Evolutionary conservation across 2,888 invertebrate species (phyloP), one percentile per base, ranked within the genome.

Genomic region (Lasioglossum pauxillum): DNA sequence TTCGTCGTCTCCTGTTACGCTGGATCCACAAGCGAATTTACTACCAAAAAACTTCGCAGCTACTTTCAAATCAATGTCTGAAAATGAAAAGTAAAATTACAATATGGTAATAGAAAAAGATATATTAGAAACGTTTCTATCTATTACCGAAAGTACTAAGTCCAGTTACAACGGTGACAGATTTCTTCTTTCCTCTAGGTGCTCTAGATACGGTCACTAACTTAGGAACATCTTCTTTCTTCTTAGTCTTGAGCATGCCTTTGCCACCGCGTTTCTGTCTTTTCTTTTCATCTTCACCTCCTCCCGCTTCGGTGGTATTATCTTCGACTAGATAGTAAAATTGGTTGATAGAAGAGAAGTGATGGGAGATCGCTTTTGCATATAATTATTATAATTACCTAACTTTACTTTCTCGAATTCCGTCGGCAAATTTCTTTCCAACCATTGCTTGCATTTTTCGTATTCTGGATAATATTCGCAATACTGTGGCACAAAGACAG

Each of bases 21-120:
- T 99, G 12, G 99, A 99, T n/a, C 99, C 99, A 96, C 99, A 99
- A 8, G 99, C 99, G 96, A 99, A 99, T 95, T 98, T 98, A 82
- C 98, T 98, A 67, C 99, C 99, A 96, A 99, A 99, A 95, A 98
- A 99, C 95, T 99, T 99, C 49, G 99, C 98, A 80, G 99, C 99
- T 88, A 98, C 98, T 96, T 99, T 99, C 85, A 99, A 96, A 95
- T 99, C 99, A 95, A 99, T 99, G 95, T 98, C 99, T 99, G 96
- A 91, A 95, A 95, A 76, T 46, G 74, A 16, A 10, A 19, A 49
- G 35, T 74, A 87, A 85, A 88, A 38, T 60, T 46, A 41, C 4
- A 38, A n/a, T 14, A 67, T 0, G 35, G 14, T 16, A 5, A 14
- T 60, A 3, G 57, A 44, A 2, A 31, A n/a, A 46, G 8, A n/a